Evolutionary conservation across 1,140 invertebrate species (phyloP), one percentile per base, ranked within the genome.

Genomic region (Cheumatopsyche charites): DNA sequence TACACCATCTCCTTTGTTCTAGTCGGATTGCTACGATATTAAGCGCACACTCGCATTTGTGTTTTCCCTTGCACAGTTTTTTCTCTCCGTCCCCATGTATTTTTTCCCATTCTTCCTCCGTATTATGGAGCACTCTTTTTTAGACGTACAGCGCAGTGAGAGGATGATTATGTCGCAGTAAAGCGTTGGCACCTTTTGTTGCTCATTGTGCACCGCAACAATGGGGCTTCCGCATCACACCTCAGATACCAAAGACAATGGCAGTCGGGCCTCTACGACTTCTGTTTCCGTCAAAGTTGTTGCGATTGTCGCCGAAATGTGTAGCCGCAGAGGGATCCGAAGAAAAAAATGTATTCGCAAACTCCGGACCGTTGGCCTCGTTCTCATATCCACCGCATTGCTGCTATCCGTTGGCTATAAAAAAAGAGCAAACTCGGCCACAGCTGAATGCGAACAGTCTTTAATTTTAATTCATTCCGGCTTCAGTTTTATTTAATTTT

Each of bases 191-290:
- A 72, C 63, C 63, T 62, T 67, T 72, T 72, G 67, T 72, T 75
- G 63, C 67, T 68, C 66, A 68, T 72, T 67, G 65, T 65, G 47
- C 25, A 26, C 43, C 43, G 52, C 45, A 65, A 72, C 73, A 75
- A 75, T 72, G 62, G 62, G 29, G 62, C 62, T 72, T 72, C 70
- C 67, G 73, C 70, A 55, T 75, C 73, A 72, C 73, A 75, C 73
- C 73, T 75, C 73, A 72, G 70, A 65, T 72, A 66, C 65, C 73
- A 75, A 43, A 75, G 73, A 75, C 73, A 75, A 75, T 70, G 66
- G 61, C 29, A 36, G 47, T n/a, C 55, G 45, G 63, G 63, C 36
- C 49, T 43, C 42, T 55, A 43, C 49, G 45, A 55, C 67, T 71
- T 62, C 36, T 72, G 43, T 49, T 72, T 62, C 73, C 61, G 67